Evolutionary conservation across 1,140 invertebrate species (phyloP).

Genomic region (Brachionus rotundiformis): DNA sequence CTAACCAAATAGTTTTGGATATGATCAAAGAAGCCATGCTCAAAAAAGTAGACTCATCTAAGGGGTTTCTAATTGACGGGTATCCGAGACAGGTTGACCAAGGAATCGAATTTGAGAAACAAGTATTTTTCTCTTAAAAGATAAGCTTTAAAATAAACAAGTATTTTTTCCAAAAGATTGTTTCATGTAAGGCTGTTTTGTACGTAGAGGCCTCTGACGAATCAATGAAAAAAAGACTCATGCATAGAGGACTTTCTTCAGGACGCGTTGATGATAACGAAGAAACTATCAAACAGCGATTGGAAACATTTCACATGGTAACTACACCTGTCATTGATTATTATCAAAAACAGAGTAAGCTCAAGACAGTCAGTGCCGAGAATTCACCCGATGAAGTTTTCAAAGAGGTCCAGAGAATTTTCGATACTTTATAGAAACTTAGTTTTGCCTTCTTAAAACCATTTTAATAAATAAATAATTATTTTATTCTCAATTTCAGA

Average conservation of each 20-base stretch:
- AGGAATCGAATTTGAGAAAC: slow-evolving; percentile 78
- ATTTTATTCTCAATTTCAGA: neutral
- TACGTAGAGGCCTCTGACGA: slow-evolving; percentile 77
- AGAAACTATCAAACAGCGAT: slow-evolving; percentile 88
- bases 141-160: neutral
- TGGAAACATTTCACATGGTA: slow-evolving; percentile 87
- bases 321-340: slow-evolving; percentile 86
- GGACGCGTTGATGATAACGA: slow-evolving; percentile 93
- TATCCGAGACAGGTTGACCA: slow-evolving; percentile 83
- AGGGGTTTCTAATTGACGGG: slow-evolving; percentile 82
- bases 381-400: slow-evolving; percentile 46
- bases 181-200: neutral
- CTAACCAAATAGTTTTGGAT: slow-evolving; percentile 64
- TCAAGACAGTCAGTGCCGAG: slow-evolving; percentile 22
- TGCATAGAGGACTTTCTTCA: slow-evolving; percentile 83
- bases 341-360: slow-evolving; percentile 74
- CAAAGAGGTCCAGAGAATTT: slow-evolving; percentile 21
- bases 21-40: slow-evolving; percentile 62
- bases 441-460: neutral
- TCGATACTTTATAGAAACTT: neutral
- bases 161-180: slow-evolving; percentile 64
- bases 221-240: slow-evolving; percentile 78
- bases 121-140: slow-evolving; percentile 56
- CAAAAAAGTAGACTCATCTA: slow-evolving; percentile 57
- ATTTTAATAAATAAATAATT: neutral